Evolutionary conservation across 2,797 vertebrate genomes (phyloP).

Genomic region (Lerista edwardsae): DNA sequence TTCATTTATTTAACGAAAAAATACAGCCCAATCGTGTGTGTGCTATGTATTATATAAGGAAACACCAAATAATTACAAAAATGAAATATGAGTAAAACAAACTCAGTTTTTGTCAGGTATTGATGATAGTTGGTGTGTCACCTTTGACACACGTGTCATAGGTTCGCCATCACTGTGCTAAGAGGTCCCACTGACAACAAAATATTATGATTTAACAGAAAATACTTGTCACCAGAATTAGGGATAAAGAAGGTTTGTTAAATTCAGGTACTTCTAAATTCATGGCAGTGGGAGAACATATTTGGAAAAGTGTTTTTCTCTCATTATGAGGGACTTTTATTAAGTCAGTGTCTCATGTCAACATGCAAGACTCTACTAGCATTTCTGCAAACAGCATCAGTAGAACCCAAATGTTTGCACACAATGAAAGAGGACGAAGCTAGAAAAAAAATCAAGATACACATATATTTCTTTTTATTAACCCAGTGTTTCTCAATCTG

Average conservation of each 20-base stretch:
- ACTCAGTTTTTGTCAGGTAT: no score
- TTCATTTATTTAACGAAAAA: no score
- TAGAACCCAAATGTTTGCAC: background rate
- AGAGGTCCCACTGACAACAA: background rate
- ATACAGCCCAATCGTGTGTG: no score
- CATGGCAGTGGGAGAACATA: background rate
- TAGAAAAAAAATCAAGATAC: background rate
- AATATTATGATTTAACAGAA: background rate
- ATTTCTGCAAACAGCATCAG: background rate
- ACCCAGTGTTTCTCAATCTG: no score
- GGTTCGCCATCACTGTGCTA: no score
- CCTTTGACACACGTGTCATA: no score
- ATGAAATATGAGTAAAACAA: no score
- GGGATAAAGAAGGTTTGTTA: background rate
- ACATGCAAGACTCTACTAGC: background rate
- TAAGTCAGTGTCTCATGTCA: background rate
- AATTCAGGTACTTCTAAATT: background rate
- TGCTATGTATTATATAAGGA: no score
- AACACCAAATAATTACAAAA: no score
- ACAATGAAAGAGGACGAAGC: background rate
- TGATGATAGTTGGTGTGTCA: no score
- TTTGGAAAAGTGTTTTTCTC: background rate
- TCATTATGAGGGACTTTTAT: background rate
- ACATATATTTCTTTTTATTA: background rate
- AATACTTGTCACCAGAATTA: background rate